A percentile compares a stretch with the other conserved stretches of the same genome.
These are phyloP conservation scores for Drosophila suboccidentalis DNA, from an alignment of 2,888 invertebrate species.

Conservation along the genomic window DNA sequence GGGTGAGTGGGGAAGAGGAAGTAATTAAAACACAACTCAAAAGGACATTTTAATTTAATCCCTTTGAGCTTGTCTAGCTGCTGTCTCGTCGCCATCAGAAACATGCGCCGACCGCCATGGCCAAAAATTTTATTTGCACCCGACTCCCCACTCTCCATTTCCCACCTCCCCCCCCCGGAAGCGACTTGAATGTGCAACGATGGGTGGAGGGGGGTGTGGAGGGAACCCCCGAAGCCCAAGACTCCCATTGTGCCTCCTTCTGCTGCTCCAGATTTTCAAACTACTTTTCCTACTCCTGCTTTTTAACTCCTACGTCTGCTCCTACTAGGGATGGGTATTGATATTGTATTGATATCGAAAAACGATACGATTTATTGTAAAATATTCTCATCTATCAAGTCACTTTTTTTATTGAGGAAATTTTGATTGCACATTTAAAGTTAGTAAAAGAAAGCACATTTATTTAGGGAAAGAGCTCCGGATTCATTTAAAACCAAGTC, in stretches of 20 bases:
- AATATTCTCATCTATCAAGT: too few relatives aligned
- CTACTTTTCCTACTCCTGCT: not conserved
- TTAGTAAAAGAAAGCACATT: too few relatives aligned
- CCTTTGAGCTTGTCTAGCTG: conserved; percentile 82
- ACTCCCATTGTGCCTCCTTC: not conserved
- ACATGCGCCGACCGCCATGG: conserved; percentile 68
- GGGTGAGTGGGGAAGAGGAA: conserved; percentile 51
- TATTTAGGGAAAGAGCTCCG: too few relatives aligned
- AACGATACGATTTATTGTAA: too few relatives aligned
- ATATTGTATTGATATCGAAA: too few relatives aligned
- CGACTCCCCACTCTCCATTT: not conserved
- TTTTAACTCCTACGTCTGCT: not conserved
- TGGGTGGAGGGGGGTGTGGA: not conserved
- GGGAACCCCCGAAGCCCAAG: not conserved
- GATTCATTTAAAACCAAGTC: too few relatives aligned
- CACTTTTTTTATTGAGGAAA: too few relatives aligned
- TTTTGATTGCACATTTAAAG: too few relatives aligned
- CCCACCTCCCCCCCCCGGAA: conserved; percentile 20
- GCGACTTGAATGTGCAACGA: conserved; percentile 12
- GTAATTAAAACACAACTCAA: conserved; percentile 82
- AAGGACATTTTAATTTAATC: conserved; percentile 83
- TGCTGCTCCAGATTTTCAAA: not conserved
- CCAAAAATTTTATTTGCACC: conserved; percentile 62
- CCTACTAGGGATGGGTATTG: not conserved
- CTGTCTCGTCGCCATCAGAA: conserved; percentile 83